Conservation (phyloP, 1,140 invertebrate genomes). For the Melipona quadrifasciata region DNA sequence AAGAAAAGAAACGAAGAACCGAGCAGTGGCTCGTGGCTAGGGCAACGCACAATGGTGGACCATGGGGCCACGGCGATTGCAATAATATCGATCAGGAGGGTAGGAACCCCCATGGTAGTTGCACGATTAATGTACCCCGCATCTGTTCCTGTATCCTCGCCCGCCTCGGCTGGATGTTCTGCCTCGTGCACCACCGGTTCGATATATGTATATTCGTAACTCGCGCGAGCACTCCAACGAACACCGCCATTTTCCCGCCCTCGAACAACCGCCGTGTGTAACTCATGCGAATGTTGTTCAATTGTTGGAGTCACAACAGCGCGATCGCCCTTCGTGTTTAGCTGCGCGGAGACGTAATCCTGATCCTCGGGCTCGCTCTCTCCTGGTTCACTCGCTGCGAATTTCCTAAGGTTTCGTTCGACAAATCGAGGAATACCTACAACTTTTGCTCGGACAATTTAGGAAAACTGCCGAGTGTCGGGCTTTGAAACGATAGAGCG, state of each 20-base stretch:
- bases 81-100: conserved; percentile 70
- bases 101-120: conserved; percentile 47
- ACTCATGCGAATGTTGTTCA: background rate
- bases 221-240: no score
- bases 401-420: background rate
- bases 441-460: background rate
- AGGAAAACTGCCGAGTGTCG: background rate
- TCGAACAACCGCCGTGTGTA: no score
- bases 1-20: background rate
- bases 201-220: background rate
- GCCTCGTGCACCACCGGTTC: conserved; percentile 7
- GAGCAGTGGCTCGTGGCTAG: background rate
- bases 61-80: conserved; percentile 36
- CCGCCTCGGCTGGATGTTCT: conserved; percentile 16
- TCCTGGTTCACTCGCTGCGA: background rate
- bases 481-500: background rate
- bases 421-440: background rate
- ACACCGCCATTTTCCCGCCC: background rate
- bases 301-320: background rate
- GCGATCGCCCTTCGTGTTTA: background rate
- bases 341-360: background rate
- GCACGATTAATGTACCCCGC: conserved; percentile 72
- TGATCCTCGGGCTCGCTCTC: no score
- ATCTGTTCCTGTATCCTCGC: conserved; percentile 69
- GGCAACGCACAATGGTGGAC: conserved; percentile 32